Percentiles rank a stretch among this genome's conserved stretches.
Conservation (phyloP, 2,888 invertebrate genomes). For the Alcis repandata region DNA sequence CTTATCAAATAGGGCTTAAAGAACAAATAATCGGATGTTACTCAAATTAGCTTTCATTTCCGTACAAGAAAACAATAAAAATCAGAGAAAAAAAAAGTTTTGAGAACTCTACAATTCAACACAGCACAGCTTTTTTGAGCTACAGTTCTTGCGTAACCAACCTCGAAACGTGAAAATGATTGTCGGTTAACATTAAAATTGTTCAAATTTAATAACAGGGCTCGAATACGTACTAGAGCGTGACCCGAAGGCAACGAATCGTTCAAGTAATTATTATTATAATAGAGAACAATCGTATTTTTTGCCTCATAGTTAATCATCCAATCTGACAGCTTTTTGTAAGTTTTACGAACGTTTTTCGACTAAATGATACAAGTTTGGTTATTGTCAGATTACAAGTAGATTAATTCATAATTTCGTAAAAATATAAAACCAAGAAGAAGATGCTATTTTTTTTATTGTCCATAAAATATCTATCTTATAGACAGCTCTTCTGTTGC, state of each 20-base stretch:
- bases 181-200: constrained; percentile 12
- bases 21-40: no score
- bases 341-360: neutral
- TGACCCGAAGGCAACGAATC: constrained; percentile 39
- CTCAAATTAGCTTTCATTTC: no score
- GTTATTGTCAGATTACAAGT: no score
- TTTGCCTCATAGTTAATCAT: constrained; percentile 22
- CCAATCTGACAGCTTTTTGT: constrained; percentile 23
- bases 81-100: no score
- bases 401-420: no score
- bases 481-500: no score
- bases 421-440: no score
- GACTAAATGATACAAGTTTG: neutral
- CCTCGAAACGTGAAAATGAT: constrained; percentile 21
- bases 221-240: constrained; percentile 35
- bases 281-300: constrained; percentile 42
- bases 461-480: no score
- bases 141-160: neutral
- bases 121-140: no score
- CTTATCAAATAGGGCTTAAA: no score
- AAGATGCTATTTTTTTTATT: no score
- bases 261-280: constrained; percentile 38
- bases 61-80: no score
- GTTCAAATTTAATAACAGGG: constrained; percentile 36
- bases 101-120: neutral